These are phyloP conservation scores for Gisinianus flammeolus DNA, from an alignment of 2,888 invertebrate species.

Conservation along the genomic window DNA sequence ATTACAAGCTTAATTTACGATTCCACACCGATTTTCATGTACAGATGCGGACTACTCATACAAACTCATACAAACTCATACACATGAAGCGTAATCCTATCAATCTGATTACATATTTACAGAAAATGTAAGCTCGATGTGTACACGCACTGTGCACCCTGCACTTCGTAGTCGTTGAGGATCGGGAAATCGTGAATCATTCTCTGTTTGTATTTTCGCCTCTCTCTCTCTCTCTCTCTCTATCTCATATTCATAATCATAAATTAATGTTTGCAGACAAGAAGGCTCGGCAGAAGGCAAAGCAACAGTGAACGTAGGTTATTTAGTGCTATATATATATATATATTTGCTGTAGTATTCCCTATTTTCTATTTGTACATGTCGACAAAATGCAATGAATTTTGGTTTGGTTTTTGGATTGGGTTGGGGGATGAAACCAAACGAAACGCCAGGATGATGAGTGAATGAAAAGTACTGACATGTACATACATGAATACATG, in stretches of 20 bases:
- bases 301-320: not conserved
- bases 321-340: too few species aligned
- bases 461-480: too few species aligned
- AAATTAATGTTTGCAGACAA: not conserved
- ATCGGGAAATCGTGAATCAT: slow-evolving; percentile 12
- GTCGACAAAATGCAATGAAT: too few species aligned
- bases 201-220: not conserved
- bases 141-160: not conserved
- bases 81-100: too few species aligned
- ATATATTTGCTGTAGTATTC: too few species aligned
- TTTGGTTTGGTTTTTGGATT: too few species aligned
- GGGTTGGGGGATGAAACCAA: too few species aligned
- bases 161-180: not conserved
- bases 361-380: too few species aligned
- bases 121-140: not conserved
- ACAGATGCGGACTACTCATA: too few species aligned
- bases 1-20: not conserved
- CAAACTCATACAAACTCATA: too few species aligned
- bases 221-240: not conserved
- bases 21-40: not conserved
- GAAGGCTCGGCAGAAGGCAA: not conserved
- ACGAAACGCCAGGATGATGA: too few species aligned
- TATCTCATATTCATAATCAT: not conserved
- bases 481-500: too few species aligned
- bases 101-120: not conserved